Base-by-base conservation (phyloP, 2,797 vertebrate genomes). In the Spheniscus humboldti region DNA sequence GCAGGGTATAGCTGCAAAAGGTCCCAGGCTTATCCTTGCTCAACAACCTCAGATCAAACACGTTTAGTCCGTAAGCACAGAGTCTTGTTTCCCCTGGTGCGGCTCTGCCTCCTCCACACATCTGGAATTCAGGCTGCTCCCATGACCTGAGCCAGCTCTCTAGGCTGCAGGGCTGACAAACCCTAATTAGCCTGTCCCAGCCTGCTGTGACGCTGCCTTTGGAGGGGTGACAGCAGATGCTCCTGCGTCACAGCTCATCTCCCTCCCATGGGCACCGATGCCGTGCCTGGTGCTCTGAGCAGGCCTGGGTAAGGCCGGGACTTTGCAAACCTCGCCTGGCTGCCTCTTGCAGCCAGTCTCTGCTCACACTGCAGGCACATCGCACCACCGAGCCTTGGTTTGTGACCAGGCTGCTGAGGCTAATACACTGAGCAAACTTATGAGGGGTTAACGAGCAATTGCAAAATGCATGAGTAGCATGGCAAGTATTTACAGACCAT, bases 351-450 rank as follows among this genome's bases (percentile, higher is more conserved):
- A 60, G 78, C 9, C 52, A 0, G 30, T 7, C 71, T 37, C 67
- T 23, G 81, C 43, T 63, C 35, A 2, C 3, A 7, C 48, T 9
- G 60, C 53, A 9, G 73, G 52, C 23, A 4, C 62, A 2, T 0
- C 14, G 22, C 79, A 25, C n/a, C 62, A 4, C n/a, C 0, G 1
- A 90, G 75, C 83, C 86, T 6, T 0, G 2, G n/a, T 31, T 25
- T 72, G 83, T 52, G 45, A 43, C n/a, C 56, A 5, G 52, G 25
- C 84, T 62, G 71, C 59, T 8, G 64, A 30, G 66, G 52, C 27
- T 59, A 27, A 71, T 20, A 4, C 28, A 2, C 68, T 10, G 39
- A 45, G 73, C 28, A 24, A 41, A 47, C 15, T 22, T 20, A 10
- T 0, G 45, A 43, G 47, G 79, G 85, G 69, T 85, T 80, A 91